These are phyloP conservation scores for Drosophila cyrtoloma DNA, from an alignment of 2,888 invertebrate genomes.

Conservation along the genomic window DNA sequence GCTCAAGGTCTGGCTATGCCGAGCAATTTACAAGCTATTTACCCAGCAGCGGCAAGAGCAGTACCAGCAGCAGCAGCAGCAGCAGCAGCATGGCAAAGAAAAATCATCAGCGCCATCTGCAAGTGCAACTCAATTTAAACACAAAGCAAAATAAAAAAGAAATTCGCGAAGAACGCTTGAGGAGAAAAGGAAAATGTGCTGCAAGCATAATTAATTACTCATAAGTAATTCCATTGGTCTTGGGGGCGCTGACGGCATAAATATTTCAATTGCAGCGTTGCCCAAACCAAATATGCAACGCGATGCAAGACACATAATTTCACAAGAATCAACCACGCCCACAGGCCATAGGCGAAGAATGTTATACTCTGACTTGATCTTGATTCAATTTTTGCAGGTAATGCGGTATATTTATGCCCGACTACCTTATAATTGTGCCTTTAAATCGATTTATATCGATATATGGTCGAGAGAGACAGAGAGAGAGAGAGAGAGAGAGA, in stretches of 20 bases:
- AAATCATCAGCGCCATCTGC: conserved; percentile 37
- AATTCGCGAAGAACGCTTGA: conserved; percentile 3
- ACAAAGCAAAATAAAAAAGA: conserved; percentile 24
- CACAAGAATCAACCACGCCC: neutral
- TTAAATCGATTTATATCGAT: neutral
- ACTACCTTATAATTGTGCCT: too few relatives aligned
- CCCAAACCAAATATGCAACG: conserved; percentile 39
- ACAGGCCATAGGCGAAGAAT: neutral
- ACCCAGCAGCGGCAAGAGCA: conserved; percentile 10
- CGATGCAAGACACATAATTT: conserved; percentile 19
- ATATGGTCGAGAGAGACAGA: neutral
- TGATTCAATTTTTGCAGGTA: too few relatives aligned
- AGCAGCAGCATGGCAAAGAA: conserved; percentile 1
- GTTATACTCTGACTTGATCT: neutral
- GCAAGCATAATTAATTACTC: conserved; percentile 77
- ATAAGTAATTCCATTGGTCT: conserved; percentile 71
- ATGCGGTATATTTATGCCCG: neutral
- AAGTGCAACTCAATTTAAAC: conserved; percentile 52
- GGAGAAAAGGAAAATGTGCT: conserved; percentile 37
- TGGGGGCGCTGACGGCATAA: conserved; percentile 57
- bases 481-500: neutral
- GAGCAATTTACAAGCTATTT: conserved; percentile 37
- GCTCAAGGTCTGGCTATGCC: conserved; percentile 51
- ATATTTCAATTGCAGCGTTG: conserved; percentile 66
- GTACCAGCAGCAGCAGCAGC: neutral